These are phyloP conservation scores for Drosophila trapezifrons DNA, from an alignment of 1,140 invertebrate genomes.

Conservation along the genomic window DNA sequence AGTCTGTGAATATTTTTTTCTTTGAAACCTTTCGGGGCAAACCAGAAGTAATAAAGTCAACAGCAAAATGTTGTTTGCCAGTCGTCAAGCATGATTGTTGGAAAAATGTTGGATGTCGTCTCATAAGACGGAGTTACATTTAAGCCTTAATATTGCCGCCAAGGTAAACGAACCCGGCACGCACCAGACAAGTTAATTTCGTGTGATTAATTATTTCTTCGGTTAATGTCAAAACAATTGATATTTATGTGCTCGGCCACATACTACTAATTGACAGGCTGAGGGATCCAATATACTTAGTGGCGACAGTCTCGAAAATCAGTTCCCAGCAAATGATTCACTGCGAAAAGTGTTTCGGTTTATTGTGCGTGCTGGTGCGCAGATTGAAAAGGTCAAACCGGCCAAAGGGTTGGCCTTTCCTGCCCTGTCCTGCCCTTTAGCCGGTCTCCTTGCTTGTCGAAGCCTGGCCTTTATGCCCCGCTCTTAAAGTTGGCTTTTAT, in stretches of 20 bases:
- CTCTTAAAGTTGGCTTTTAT: conserved; percentile 49
- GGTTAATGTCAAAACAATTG: conserved; percentile 56
- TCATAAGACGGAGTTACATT: not conserved
- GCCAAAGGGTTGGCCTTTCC: conserved; percentile 32
- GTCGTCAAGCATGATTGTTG: not conserved
- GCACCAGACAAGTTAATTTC: conserved; percentile 57
- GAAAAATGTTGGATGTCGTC: conserved; percentile 7
- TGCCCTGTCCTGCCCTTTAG: conserved; percentile 15
- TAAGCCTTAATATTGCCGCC: not conserved
- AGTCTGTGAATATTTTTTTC: too few species aligned
- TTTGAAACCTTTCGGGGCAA: conserved; percentile 3
- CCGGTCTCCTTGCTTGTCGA: conserved; percentile 11
- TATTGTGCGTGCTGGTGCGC: conserved; percentile 43
- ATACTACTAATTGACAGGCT: conserved; percentile 47
- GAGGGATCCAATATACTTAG: conserved; percentile 28
- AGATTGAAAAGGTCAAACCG: conserved; percentile 53
- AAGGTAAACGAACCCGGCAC: conserved; percentile 36
- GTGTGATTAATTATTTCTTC: conserved; percentile 49
- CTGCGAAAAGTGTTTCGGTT: conserved; percentile 37
- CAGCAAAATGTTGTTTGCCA: not conserved
- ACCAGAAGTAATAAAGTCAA: conserved; percentile 20
- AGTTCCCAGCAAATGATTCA: conserved; percentile 33
- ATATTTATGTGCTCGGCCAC: conserved; percentile 45
- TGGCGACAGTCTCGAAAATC: conserved; percentile 21
- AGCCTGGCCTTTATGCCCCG: conserved; percentile 26